These are phyloP conservation scores for Itoplectis maculator DNA, from an alignment of 2,888 invertebrate species.

Conservation along the genomic window DNA sequence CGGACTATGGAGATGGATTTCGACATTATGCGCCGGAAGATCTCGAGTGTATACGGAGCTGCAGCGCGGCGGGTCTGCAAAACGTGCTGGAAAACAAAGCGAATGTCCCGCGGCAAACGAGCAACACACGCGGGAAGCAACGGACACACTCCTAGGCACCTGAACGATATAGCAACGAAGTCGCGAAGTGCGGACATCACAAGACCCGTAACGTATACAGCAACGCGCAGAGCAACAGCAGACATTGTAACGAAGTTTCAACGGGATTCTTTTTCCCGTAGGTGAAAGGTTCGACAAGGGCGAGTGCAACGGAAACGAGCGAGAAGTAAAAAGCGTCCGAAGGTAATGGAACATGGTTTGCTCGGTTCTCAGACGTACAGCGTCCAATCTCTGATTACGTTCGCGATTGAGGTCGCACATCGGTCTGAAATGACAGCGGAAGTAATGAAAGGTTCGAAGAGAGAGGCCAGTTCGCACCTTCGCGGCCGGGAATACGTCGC, in stretches of 20 bases:
- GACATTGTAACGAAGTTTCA: slow-evolving; percentile 32
- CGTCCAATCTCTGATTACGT: slow-evolving; percentile 35
- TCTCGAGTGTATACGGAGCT: slow-evolving; percentile 7
- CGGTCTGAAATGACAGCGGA: slow-evolving; percentile 11
- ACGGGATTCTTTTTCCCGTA: background rate
- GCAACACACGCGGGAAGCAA: background rate
- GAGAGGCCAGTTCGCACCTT: no score
- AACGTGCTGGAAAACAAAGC: slow-evolving; percentile 7
- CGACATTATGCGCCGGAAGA: slow-evolving; percentile 26
- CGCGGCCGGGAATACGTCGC: no score
- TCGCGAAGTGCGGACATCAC: slow-evolving; percentile 35
- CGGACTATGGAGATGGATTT: slow-evolving; percentile 35
- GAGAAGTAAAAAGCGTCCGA: slow-evolving; percentile 20
- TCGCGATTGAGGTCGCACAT: slow-evolving; percentile 38
- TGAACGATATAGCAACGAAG: slow-evolving; percentile 15
- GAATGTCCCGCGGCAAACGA: slow-evolving; percentile 14
- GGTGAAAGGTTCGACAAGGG: slow-evolving; percentile 22
- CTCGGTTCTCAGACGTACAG: background rate
- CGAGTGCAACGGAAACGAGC: slow-evolving; percentile 15
- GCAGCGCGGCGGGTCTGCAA: no score
- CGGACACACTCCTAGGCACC: background rate
- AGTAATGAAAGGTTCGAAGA: slow-evolving; percentile 13
- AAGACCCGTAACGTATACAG: background rate
- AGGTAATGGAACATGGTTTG: slow-evolving; percentile 36
- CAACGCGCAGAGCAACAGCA: background rate